phyloP scores from a whole-genome alignment of 1,140 invertebrate genomes.

The Pseudomyrmex cubaensis region DNA sequence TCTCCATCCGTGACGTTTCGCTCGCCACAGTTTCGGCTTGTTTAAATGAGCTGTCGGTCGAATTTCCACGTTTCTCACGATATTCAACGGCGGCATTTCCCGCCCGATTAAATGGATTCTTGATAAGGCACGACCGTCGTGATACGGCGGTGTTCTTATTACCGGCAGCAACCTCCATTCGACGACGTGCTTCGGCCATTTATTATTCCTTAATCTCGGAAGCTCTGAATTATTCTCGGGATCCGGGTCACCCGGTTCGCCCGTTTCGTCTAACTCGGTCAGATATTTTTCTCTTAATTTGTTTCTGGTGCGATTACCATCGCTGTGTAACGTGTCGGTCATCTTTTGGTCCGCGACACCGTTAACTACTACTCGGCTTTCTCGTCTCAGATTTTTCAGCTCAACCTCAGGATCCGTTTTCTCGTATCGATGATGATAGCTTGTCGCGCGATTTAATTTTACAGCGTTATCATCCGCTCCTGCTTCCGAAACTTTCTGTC shows the following conservation, averaged over 20 bases:
- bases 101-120: slow-evolving; percentile 14
- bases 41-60: neutral
- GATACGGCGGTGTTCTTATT: slow-evolving; percentile 18
- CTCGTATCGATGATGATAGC: slow-evolving; percentile 36
- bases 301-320: slow-evolving; percentile 18
- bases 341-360: neutral
- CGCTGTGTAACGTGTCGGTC: slow-evolving; percentile 4
- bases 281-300: slow-evolving; percentile 30
- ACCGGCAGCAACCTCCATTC: slow-evolving; percentile 37
- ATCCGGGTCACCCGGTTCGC: slow-evolving; percentile 1
- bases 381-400: slow-evolving; percentile 34
- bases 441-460: slow-evolving; percentile 50
- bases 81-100: neutral
- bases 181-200: slow-evolving; percentile 32
- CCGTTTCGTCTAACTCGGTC: slow-evolving; percentile 11
- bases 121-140: neutral
- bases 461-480: slow-evolving; percentile 38
- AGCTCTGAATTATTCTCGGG: slow-evolving; percentile 36
- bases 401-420: slow-evolving; percentile 38
- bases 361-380: neutral
- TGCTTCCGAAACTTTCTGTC: slow-evolving; percentile 5
- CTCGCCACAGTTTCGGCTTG: neutral
- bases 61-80: neutral
- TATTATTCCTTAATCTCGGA: slow-evolving; percentile 45
- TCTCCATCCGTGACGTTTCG: neutral